Percentiles rank a stretch among this genome's conserved stretches.
These are phyloP conservation scores for Troides aeacus DNA, from an alignment of 2,888 invertebrate genomes.

Conservation along the genomic window DNA sequence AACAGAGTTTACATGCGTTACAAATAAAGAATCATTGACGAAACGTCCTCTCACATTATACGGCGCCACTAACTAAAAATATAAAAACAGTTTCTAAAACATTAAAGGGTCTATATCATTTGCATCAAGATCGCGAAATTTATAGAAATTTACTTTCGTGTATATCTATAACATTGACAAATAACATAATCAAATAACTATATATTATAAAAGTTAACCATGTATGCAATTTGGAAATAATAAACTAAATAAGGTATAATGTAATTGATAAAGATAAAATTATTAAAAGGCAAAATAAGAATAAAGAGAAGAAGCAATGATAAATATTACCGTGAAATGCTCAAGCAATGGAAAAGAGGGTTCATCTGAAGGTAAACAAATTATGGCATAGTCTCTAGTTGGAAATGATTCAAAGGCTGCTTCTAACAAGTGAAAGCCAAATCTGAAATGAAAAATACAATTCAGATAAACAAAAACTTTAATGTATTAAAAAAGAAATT, in stretches of 20 bases:
- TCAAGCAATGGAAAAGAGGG: conserved; percentile 77
- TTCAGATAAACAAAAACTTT: background rate
- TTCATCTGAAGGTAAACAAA: conserved; percentile 77
- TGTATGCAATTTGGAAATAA: no score
- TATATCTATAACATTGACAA: no score
- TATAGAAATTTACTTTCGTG: no score
- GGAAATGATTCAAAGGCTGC: conserved; percentile 83
- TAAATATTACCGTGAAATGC: conserved; percentile 75
- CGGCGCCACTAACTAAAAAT: conserved; percentile 66
- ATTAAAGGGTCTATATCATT: no score
- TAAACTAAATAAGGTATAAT: no score
- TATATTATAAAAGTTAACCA: no score
- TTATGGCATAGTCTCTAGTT: conserved; percentile 81
- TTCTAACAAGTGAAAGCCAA: conserved; percentile 78
- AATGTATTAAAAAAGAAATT: background rate
- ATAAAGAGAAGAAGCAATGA: background rate
- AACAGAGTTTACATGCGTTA: conserved; percentile 68
- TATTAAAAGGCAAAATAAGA: background rate
- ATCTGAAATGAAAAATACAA: conserved; percentile 41
- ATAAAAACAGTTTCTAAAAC: background rate
- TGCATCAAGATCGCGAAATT: no score
- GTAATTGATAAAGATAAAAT: no score
- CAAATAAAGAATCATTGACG: conserved; percentile 60
- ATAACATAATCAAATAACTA: no score
- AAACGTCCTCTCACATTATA: conserved; percentile 48